These are phyloP conservation scores for Carabus problematicus DNA, from an alignment of 2,888 invertebrate species.

Conservation along the genomic window DNA sequence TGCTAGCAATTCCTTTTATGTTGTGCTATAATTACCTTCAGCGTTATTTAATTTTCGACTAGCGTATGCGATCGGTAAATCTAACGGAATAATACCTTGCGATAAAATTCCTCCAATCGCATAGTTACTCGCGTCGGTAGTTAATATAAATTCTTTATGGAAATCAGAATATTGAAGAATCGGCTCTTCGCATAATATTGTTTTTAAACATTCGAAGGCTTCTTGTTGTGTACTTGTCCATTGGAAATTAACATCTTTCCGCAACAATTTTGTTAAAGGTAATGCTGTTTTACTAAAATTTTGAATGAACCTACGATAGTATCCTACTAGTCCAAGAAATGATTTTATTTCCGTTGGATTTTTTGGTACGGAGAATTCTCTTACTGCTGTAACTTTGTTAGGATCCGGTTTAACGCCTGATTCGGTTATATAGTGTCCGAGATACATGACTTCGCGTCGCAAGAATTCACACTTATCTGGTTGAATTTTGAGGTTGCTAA, in stretches of 20 bases:
- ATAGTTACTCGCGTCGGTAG: too few relatives aligned
- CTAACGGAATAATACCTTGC: neutral
- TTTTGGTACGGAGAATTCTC: slow-evolving; percentile 45
- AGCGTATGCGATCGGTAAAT: slow-evolving; percentile 14
- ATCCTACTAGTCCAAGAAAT: slow-evolving; percentile 48
- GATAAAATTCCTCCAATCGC: slow-evolving; percentile 9
- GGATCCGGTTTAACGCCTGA: too few relatives aligned
- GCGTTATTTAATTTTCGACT: neutral
- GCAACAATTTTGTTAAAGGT: slow-evolving; percentile 43
- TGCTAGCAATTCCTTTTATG: neutral
- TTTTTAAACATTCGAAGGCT: slow-evolving; percentile 55
- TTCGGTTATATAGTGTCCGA: slow-evolving; percentile 45
- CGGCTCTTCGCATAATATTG: slow-evolving; percentile 36
- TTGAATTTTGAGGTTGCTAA: slow-evolving; percentile 39
- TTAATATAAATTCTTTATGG: slow-evolving; percentile 29
- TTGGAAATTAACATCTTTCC: slow-evolving; percentile 32
- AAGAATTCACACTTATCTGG: slow-evolving; percentile 45
- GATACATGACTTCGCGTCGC: slow-evolving; percentile 28
- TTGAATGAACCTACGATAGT: too few relatives aligned
- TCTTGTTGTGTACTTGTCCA: slow-evolving; percentile 47
- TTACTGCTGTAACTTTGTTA: slow-evolving; percentile 44
- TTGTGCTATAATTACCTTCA: slow-evolving; percentile 13
- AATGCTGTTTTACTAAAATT: too few relatives aligned
- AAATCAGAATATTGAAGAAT: slow-evolving; percentile 48
- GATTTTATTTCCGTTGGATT: slow-evolving; percentile 39